Base-by-base conservation (phyloP, 2,888 invertebrate genomes). In the Ashinkailepas kermadecensis region DNA sequence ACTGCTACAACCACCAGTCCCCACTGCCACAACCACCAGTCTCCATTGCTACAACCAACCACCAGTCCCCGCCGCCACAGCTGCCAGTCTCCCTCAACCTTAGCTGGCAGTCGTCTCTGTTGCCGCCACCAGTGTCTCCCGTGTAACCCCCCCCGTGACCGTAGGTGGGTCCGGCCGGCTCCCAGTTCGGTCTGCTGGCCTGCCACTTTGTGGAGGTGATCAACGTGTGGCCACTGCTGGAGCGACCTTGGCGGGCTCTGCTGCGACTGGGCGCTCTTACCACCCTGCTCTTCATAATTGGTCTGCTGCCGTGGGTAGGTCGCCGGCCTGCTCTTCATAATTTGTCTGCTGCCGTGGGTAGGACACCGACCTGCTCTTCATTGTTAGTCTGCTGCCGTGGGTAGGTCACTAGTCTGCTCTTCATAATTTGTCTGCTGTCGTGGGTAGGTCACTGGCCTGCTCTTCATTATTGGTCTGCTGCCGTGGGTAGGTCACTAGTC, bases 81-180 rank as follows among this genome's bases (percentile, higher is more conserved):
- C 39, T 39, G 39, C 39, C 39, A 39, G 39, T 39, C 39, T 39
- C 39, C 39, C 4, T 39, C 39, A 39, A 39, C 39, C 39, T 39
- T 39, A 39, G 39, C 39, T 39, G 39, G 4, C 39, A 39, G 39
- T 39, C 39, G 39, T 39, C 39, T 39, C 39, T n/a, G n/a, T n/a
- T n/a, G n/a, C n/a, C 6, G 15, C 18, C 62, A 62, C 62, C 8
- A 64, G 8, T 13, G 8, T 13, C 64, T 1, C 18, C 21, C 64
- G 6, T 2, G 13, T 18, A 2, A 18, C 12, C 10, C 23, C 65
- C 39, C 39, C 39, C 39, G 39, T 39, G 39, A 4, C 1, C 13
- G 13, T 89, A 97, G 96, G 98, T 98, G 86, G 99, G 99, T 83
- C 99, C 99, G 81, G 94, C 97, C 2, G 99, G 98, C 82, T 94